Conservation (phyloP, 2,797 vertebrate genomes). For the Enteromius paludinosus region DNA sequence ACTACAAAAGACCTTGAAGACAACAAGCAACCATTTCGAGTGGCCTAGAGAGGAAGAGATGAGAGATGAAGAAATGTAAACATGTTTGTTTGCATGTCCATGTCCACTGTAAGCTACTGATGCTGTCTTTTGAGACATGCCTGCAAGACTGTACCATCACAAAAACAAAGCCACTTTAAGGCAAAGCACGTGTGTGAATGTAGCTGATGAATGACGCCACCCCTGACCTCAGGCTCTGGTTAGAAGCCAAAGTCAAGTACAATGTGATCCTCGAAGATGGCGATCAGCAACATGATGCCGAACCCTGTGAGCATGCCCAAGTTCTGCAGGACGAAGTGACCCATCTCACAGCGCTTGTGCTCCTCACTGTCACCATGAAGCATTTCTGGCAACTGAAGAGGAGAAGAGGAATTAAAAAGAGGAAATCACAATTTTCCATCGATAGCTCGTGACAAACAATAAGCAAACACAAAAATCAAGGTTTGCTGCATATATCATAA, state of each 20-base stretch:
- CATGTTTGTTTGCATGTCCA: constrained; percentile 57
- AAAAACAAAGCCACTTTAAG: constrained; percentile 61
- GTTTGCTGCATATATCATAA: neutral
- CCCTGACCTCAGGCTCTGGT: constrained; percentile 47
- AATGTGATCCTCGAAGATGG: constrained; percentile 96
- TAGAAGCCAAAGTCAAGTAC: constrained; percentile 92
- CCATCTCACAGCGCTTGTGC: constrained; percentile 90
- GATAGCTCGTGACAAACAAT: neutral
- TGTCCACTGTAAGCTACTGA: constrained; percentile 62
- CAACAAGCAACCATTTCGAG: constrained; percentile 6
- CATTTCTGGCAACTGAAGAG: constrained; percentile 93
- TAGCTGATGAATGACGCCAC: neutral
- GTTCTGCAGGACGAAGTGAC: constrained; percentile 95
- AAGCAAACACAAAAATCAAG: neutral
- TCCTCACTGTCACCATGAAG: constrained; percentile 95
- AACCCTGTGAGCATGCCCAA: constrained; percentile 94
- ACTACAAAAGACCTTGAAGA: constrained; percentile 37
- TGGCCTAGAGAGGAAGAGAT: constrained; percentile 30
- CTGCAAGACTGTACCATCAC: constrained; percentile 66
- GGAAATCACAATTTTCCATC: neutral
- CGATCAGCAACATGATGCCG: constrained; percentile 96
- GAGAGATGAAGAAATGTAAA: constrained; percentile 57
- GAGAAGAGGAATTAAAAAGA: neutral
- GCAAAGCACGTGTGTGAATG: constrained; percentile 63
- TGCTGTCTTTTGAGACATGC: constrained; percentile 63